Evolutionary conservation across 2,888 invertebrate genomes (phyloP), one percentile per base, ranked within the genome.

Genomic region (Campoletis raptor): DNA sequence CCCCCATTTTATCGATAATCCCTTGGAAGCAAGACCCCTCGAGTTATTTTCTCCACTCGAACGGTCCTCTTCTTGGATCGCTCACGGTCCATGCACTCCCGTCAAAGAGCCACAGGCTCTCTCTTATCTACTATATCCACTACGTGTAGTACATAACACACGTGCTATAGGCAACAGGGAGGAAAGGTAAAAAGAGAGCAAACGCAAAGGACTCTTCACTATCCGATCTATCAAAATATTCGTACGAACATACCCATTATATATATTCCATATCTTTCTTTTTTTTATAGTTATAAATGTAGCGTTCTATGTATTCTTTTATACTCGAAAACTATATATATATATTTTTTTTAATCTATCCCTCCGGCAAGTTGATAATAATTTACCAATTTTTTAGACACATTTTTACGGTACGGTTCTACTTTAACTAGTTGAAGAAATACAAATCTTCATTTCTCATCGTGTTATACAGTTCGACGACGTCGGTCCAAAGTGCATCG

Each of bases 381-480:
- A n/a, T n/a, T n/a, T n/a, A n/a, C n/a, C n/a, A n/a, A n/a, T n/a
- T n/a, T n/a, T n/a, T n/a, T n/a, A n/a, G n/a, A n/a, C n/a, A n/a
- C n/a, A n/a, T n/a, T n/a, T n/a, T n/a, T n/a, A n/a, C n/a, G n/a
- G n/a, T n/a, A n/a, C n/a, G n/a, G n/a, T n/a, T n/a, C n/a, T n/a
- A n/a, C n/a, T n/a, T n/a, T n/a, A n/a, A n/a, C n/a, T n/a, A n/a
- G n/a, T n/a, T n/a, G n/a, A n/a, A n/a, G n/a, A n/a, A n/a, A n/a
- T n/a, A n/a, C n/a, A n/a, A 74, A 79, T 78, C 79, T 79, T 84
- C 83, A 81, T 86, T 79, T 84, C 78, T 45, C 76, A 72, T 81
- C n/a, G n/a, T n/a, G 80, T 77, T 81, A 37, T 74, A 82, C 82
- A 90, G 92, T 87, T 67, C 85, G 92, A 92, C 85, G 90, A 87